phyloP scores from a whole-genome alignment of 64 coral and sea anemone species.

The Montipora sp. region DNA sequence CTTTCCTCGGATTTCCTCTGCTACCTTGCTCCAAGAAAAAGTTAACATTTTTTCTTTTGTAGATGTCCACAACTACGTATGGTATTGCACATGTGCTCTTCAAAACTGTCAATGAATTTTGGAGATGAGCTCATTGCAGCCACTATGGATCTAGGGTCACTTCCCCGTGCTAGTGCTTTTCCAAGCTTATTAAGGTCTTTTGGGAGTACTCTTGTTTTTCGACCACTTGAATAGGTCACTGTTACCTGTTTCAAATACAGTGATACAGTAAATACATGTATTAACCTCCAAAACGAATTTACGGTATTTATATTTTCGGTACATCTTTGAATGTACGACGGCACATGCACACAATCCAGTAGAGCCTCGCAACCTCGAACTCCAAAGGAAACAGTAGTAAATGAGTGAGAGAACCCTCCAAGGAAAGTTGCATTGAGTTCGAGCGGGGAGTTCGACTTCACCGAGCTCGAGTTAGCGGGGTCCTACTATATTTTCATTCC shows the following conservation, averaged over 20 bases:
- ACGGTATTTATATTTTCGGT: too few relatives aligned
- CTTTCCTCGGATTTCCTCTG: conserved; percentile 45
- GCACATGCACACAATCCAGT: too few relatives aligned
- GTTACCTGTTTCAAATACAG: neutral
- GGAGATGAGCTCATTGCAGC: neutral
- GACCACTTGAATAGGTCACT: neutral
- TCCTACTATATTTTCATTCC: too few relatives aligned
- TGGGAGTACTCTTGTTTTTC: neutral
- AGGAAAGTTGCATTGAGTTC: too few relatives aligned
- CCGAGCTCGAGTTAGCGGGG: too few relatives aligned
- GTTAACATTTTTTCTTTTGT: conserved; percentile 23
- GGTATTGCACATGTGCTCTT: conserved; percentile 7
- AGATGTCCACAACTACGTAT: neutral
- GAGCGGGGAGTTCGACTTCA: too few relatives aligned
- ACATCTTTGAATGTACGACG: too few relatives aligned
- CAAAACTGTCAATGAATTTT: neutral
- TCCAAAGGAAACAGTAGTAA: too few relatives aligned
- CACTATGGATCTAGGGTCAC: neutral
- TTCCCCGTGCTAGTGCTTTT: neutral
- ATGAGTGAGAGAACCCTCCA: too few relatives aligned
- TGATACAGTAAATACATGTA: too few relatives aligned
- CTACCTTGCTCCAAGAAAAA: conserved; percentile 40
- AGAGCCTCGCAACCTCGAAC: too few relatives aligned
- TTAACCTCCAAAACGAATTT: too few relatives aligned
- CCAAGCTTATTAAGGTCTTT: neutral